Conservation (phyloP, 1,140 invertebrate species). For the Archegozetes longisetosus region DNA sequence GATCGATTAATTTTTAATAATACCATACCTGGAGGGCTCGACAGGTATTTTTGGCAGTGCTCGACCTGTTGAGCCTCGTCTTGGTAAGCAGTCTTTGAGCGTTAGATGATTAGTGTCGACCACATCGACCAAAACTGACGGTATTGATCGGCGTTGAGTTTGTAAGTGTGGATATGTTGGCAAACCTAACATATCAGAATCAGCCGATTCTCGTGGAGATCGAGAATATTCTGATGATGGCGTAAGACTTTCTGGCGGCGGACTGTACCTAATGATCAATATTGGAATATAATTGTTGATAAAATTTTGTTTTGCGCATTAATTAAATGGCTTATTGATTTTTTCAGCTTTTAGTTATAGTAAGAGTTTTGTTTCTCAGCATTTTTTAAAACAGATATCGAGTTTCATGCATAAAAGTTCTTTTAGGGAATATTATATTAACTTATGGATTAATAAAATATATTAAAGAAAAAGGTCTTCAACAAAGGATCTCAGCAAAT, state of each 20-base stretch:
- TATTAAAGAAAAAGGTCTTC: too few species aligned
- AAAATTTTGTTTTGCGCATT: background rate
- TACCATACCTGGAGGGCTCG: background rate
- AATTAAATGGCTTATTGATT: slow-evolving; percentile 1
- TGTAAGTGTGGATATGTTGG: slow-evolving; percentile 1
- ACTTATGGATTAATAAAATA: too few species aligned
- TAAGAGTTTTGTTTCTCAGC: background rate
- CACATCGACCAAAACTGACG: slow-evolving; percentile 17
- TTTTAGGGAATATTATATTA: too few species aligned
- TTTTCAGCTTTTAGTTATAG: background rate
- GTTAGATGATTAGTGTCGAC: slow-evolving; percentile 10
- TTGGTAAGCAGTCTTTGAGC: slow-evolving; percentile 8
- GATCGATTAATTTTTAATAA: too few species aligned
- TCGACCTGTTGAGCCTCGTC: slow-evolving; percentile 18
- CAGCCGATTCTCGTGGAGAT: slow-evolving; percentile 13
- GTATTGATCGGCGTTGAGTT: slow-evolving; percentile 15
- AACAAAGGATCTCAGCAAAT: too few species aligned
- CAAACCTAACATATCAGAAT: slow-evolving; percentile 17
- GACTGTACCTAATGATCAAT: slow-evolving; percentile 13
- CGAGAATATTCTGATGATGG: slow-evolving; percentile 12
- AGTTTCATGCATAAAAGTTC: too few species aligned
- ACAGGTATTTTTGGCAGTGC: slow-evolving; percentile 18
- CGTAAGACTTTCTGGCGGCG: slow-evolving; percentile 7
- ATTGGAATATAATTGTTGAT: too few species aligned
- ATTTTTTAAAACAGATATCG: too few species aligned